A percentile compares a stretch with the other conserved stretches of the same genome.
Evolutionary conservation across 2,113 vertebrate species (phyloP).

Genomic region (Mystacornis crossleyi): DNA sequence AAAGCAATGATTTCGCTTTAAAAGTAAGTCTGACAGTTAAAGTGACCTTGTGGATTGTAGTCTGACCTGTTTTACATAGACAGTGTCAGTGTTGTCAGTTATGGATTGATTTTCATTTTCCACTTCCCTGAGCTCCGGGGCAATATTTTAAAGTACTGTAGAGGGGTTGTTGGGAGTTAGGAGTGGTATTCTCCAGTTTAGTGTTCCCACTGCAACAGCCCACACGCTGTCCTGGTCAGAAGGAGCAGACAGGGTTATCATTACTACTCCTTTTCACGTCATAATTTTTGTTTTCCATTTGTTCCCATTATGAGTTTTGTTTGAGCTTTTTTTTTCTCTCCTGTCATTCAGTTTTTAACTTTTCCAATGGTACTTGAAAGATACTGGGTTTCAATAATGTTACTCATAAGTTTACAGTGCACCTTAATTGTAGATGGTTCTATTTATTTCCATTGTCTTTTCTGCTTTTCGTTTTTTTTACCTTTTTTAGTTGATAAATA

Average conservation of each 20-base stretch:
- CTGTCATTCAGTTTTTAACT: background rate
- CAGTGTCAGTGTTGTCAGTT: background rate
- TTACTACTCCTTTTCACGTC: background rate
- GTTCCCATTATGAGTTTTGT: background rate
- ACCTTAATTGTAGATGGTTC: background rate
- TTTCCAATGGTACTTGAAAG: background rate
- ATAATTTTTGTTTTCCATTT: background rate
- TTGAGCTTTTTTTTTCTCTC: background rate
- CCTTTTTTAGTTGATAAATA: background rate
- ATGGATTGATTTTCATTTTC: background rate
- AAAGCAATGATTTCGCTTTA: background rate
- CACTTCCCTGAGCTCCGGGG: background rate
- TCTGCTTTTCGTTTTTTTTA: background rate
- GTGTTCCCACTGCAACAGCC: background rate
- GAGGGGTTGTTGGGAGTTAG: background rate
- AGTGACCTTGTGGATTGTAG: background rate
- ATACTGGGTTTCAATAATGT: background rate
- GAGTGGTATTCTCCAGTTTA: background rate
- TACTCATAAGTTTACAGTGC: background rate
- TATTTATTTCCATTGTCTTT: background rate
- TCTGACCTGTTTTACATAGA: background rate
- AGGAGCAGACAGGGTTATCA: background rate
- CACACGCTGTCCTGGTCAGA: background rate
- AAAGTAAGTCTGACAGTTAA: background rate
- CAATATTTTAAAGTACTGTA: background rate